Percentiles rank a stretch among this genome's conserved stretches.
Evolutionary conservation across 1,140 invertebrate species (phyloP).

Genomic region (Colletes latitarsis): DNA sequence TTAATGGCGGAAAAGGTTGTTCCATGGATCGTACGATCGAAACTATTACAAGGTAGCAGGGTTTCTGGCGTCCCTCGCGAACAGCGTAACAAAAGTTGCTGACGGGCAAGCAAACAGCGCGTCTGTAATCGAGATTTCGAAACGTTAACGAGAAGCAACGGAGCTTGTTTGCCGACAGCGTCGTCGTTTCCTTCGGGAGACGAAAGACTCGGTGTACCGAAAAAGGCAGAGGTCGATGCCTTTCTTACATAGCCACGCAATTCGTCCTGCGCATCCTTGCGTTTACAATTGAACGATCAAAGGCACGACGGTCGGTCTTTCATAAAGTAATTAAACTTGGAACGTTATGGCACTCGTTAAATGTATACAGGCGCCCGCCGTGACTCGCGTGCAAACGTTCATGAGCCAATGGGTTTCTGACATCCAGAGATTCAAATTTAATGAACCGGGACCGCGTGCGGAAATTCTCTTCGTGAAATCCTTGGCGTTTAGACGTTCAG

Average conservation of each 20-base stretch:
- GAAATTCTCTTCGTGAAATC: not conserved
- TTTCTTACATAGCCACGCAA: not conserved
- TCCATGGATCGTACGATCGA: no score
- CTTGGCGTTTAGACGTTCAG: not conserved
- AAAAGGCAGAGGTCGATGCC: not conserved
- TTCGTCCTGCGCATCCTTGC: not conserved
- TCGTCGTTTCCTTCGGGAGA: not conserved
- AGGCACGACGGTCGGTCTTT: not conserved
- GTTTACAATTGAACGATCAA: constrained; percentile 7
- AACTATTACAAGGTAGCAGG: no score
- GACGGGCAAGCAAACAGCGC: not conserved
- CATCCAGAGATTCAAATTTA: not conserved
- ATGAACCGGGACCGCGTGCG: not conserved
- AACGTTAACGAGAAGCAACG: constrained; percentile 11
- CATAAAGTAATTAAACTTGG: constrained; percentile 29
- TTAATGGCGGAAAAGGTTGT: no score
- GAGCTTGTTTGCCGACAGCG: constrained; percentile 6
- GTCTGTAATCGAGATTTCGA: constrained; percentile 27
- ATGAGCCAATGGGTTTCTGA: not conserved
- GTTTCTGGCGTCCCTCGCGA: no score
- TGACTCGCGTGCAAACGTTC: not conserved
- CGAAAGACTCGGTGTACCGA: not conserved
- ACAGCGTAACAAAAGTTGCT: not conserved
- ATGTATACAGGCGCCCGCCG: no score
- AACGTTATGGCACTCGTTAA: not conserved